A percentile compares a stretch with the other conserved stretches of the same genome.
Conservation (phyloP, 2,888 invertebrate genomes). For the Junonia oenone region DNA sequence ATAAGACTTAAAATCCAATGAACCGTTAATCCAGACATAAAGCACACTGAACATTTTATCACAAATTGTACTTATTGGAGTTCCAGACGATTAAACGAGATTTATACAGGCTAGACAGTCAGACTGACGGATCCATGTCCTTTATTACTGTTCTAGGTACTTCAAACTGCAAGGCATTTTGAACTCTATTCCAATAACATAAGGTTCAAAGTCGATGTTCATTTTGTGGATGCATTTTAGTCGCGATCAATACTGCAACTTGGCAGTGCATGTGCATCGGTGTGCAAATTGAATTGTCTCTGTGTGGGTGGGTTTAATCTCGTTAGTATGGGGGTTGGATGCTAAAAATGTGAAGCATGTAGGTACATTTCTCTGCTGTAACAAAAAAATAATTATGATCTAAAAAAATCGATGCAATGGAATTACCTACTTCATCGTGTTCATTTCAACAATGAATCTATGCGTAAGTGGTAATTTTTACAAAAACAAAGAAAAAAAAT, state of each 20-base stretch:
- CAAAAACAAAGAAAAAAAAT: too few species aligned
- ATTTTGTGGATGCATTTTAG: slow-evolving; percentile 25
- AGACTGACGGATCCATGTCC: slow-evolving; percentile 28
- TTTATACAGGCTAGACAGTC: slow-evolving; percentile 32
- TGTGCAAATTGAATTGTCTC: slow-evolving; percentile 5
- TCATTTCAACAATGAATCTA: too few species aligned
- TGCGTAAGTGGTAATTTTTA: too few species aligned
- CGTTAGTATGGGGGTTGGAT: background rate
- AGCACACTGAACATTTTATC: background rate
- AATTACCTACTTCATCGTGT: too few species aligned
- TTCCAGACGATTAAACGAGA: slow-evolving; percentile 27
- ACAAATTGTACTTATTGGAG: slow-evolving; percentile 14
- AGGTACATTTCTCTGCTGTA: background rate
- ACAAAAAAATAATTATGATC: background rate
- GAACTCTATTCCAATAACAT: background rate
- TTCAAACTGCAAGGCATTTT: background rate
- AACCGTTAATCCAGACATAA: background rate
- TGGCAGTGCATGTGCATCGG: background rate
- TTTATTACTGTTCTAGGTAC: slow-evolving; percentile 16
- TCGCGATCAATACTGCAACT: slow-evolving; percentile 29
- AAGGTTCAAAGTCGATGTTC: slow-evolving; percentile 6
- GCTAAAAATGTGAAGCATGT: background rate
- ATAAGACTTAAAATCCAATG: background rate
- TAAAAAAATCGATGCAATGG: too few species aligned
- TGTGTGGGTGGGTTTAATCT: slow-evolving; percentile 5